Conservation (phyloP, 2,113 vertebrate species). For the Hystrix cristata region DNA sequence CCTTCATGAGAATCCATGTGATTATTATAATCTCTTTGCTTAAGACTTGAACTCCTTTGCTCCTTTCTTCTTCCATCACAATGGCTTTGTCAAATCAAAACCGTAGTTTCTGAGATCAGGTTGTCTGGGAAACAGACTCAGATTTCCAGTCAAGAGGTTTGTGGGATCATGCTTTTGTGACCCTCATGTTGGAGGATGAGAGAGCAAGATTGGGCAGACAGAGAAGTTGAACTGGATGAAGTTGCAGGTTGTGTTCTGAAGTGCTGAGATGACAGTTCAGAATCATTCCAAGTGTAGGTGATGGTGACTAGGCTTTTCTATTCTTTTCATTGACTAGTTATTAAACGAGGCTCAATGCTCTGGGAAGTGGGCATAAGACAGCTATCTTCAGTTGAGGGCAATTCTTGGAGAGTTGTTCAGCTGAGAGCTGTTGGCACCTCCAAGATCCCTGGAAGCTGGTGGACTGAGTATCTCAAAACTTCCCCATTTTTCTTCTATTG, state of each 20-base stretch:
- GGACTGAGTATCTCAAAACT: background rate
- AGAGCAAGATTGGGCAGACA: background rate
- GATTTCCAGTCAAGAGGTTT: background rate
- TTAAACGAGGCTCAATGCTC: background rate
- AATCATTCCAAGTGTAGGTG: background rate
- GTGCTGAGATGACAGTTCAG: background rate
- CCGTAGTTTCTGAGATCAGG: background rate
- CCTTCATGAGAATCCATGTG: constrained; percentile 20
- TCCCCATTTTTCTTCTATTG: background rate
- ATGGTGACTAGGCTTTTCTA: background rate
- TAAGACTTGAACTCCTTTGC: background rate
- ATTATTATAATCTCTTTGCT: background rate
- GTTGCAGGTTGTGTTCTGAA: background rate
- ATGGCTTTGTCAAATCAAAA: background rate
- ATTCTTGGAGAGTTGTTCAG: background rate
- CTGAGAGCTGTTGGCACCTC: background rate
- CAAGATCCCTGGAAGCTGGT: background rate
- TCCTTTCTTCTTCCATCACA: background rate
- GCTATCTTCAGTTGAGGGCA: background rate
- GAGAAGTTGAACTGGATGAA: background rate
- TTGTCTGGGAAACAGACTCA: constrained; percentile 26
- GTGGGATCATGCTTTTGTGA: background rate
- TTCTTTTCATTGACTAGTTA: background rate
- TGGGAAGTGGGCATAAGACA: background rate
- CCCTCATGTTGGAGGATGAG: background rate